Evolutionary conservation across 2,888 invertebrate species (phyloP).

Genomic region (Erebia ligea): DNA sequence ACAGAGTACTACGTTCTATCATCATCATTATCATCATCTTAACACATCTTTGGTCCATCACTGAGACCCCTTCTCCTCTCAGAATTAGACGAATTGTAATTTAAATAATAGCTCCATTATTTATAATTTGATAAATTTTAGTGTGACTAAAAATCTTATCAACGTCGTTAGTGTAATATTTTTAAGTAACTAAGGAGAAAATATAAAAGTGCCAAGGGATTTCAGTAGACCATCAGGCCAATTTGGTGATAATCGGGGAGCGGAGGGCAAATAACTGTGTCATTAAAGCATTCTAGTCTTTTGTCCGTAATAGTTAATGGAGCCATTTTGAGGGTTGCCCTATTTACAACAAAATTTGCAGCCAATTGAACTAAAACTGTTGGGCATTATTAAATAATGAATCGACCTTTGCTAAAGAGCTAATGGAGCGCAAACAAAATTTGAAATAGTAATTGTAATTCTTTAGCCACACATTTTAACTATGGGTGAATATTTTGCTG

Average conservation of each 20-base stretch:
- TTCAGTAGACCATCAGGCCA: conserved; percentile 16
- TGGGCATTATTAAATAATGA: conserved; percentile 21
- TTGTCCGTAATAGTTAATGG: conserved; percentile 37
- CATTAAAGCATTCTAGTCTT: conserved; percentile 35
- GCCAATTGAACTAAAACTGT: conserved; percentile 34
- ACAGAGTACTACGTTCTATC: too few species aligned
- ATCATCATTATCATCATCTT: too few species aligned
- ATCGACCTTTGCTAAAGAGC: conserved; percentile 10
- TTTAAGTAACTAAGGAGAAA: neutral
- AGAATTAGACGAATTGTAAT: too few species aligned
- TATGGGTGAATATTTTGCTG: neutral
- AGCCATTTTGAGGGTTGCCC: conserved; percentile 32
- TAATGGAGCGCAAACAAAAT: conserved; percentile 4
- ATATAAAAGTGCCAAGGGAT: neutral
- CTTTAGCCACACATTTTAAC: neutral
- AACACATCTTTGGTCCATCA: too few species aligned
- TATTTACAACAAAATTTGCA: conserved; percentile 36
- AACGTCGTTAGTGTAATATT: neutral
- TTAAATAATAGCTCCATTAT: too few species aligned
- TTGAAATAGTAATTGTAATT: conserved; percentile 7
- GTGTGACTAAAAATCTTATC: neutral
- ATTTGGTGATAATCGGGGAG: conserved; percentile 24
- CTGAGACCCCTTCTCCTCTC: too few species aligned
- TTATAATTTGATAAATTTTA: neutral
- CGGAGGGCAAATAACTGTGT: conserved; percentile 31